phyloP scores from a whole-genome alignment of 2,888 invertebrate species.

The Tachina grossa region DNA sequence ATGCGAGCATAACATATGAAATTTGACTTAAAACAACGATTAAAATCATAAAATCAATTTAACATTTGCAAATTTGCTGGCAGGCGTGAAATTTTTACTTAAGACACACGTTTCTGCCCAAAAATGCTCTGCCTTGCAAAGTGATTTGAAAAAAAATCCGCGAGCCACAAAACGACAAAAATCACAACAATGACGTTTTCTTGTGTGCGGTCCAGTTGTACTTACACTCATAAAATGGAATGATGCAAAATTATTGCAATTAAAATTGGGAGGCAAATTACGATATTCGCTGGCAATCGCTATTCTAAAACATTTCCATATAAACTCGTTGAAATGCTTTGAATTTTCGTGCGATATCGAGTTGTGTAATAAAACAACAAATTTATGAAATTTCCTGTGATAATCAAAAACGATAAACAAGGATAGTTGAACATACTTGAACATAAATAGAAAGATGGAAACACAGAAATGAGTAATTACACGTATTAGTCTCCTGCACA shows the following conservation, averaged over 20 bases:
- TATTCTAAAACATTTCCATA: too few species aligned
- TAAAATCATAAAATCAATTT: slow-evolving; percentile 76
- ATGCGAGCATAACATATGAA: slow-evolving; percentile 57
- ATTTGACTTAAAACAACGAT: slow-evolving; percentile 74
- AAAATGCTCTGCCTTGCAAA: slow-evolving; percentile 61
- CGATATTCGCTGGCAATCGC: too few species aligned
- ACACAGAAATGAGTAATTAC: too few species aligned
- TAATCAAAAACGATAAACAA: too few species aligned
- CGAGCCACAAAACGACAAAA: neutral
- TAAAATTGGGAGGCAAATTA: too few species aligned
- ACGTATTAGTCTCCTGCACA: too few species aligned
- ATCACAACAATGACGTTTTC: slow-evolving; percentile 11
- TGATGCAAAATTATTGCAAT: neutral
- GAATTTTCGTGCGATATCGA: too few species aligned
- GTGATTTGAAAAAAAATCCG: slow-evolving; percentile 32
- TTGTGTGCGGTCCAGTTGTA: slow-evolving; percentile 45
- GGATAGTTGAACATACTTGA: too few species aligned
- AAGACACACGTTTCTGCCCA: slow-evolving; percentile 55
- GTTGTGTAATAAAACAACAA: too few species aligned
- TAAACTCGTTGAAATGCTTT: too few species aligned
- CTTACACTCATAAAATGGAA: slow-evolving; percentile 9
- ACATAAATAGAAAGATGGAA: too few species aligned
- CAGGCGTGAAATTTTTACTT: slow-evolving; percentile 78
- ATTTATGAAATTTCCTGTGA: too few species aligned
- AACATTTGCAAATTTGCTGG: slow-evolving; percentile 78